These are phyloP conservation scores for Cephalopterus ornatus DNA, from an alignment of 2,113 vertebrate genomes.

Conservation along the genomic window DNA sequence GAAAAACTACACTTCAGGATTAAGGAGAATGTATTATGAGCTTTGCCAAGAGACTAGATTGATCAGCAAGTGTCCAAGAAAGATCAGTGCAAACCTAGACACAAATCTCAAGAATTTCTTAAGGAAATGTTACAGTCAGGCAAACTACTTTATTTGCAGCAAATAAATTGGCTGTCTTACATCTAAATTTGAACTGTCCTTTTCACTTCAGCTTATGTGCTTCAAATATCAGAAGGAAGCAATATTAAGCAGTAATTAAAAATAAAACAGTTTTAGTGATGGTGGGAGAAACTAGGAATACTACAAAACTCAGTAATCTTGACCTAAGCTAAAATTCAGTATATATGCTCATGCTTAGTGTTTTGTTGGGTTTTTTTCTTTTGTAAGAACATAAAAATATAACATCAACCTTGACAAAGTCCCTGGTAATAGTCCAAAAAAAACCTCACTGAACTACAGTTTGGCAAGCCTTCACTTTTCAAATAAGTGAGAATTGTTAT, in stretches of 20 bases:
- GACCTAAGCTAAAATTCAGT: not conserved
- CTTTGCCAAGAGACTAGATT: not conserved
- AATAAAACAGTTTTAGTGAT: slow-evolving; percentile 28
- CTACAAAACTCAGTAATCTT: not conserved
- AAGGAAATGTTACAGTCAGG: not conserved
- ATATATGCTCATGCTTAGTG: not conserved
- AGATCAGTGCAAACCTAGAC: not conserved
- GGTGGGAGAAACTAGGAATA: slow-evolving; percentile 29
- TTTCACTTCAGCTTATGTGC: not conserved
- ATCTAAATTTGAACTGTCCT: not conserved
- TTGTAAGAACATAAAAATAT: not conserved
- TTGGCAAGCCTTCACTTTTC: slow-evolving; percentile 13
- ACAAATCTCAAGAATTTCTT: not conserved
- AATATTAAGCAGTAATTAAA: slow-evolving; percentile 45
- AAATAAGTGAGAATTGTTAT: slow-evolving; percentile 32
- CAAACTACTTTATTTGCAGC: not conserved
- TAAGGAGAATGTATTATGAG: not conserved
- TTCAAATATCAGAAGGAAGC: slow-evolving; percentile 22
- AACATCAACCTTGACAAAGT: not conserved
- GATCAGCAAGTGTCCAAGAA: not conserved
- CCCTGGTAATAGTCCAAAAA: not conserved
- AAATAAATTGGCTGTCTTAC: not conserved
- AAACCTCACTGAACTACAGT: not conserved
- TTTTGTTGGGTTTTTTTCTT: not conserved
- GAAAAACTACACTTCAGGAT: not conserved